phyloP scores from a whole-genome alignment of 2,888 invertebrate genomes.

The Tricholauxania praeusta region DNA sequence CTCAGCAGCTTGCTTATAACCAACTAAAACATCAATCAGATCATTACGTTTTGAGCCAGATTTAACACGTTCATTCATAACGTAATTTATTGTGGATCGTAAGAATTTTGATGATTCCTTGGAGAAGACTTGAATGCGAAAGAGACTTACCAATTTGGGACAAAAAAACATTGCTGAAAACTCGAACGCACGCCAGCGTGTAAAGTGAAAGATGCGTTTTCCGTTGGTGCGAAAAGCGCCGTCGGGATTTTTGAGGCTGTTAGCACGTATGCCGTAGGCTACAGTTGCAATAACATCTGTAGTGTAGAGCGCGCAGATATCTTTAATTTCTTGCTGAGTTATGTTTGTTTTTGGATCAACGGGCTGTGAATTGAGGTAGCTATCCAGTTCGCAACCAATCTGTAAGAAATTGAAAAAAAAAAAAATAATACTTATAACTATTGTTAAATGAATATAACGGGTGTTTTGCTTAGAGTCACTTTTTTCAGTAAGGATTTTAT shows the following conservation, averaged over 20 bases:
- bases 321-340: conserved; percentile 57
- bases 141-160: conserved; percentile 62
- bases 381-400: conserved; percentile 60
- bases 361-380: conserved; percentile 54
- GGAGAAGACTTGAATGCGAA: conserved; percentile 65
- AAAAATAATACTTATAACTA: conserved; percentile 1
- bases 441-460: background rate
- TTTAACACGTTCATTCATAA: conserved; percentile 65
- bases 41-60: conserved; percentile 67
- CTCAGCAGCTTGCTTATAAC: conserved; percentile 63
- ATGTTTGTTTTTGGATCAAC: conserved; percentile 46
- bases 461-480: background rate
- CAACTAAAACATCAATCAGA: conserved; percentile 70
- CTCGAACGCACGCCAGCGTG: conserved; percentile 61
- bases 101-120: conserved; percentile 62
- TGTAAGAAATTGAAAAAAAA: conserved; percentile 25
- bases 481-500: no score
- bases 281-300: conserved; percentile 69
- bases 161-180: conserved; percentile 66
- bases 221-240: conserved; percentile 68
- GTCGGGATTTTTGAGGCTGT: conserved; percentile 66
- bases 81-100: conserved; percentile 65
- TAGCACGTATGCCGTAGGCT: conserved; percentile 69
- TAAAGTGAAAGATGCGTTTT: conserved; percentile 64
- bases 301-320: conserved; percentile 63